phyloP scores from a whole-genome alignment of 2,888 invertebrate genomes.

The Microchrysa polita region DNA sequence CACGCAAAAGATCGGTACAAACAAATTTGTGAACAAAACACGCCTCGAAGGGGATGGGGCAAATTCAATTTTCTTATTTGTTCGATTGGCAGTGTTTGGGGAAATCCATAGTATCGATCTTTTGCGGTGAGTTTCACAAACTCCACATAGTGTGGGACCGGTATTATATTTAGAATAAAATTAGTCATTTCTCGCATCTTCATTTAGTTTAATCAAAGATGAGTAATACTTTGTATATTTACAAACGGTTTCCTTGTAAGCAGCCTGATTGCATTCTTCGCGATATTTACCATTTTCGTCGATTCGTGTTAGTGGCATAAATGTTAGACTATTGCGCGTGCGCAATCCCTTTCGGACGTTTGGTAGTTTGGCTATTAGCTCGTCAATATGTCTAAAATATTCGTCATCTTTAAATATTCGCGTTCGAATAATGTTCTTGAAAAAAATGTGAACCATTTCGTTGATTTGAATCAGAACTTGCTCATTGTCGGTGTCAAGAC shows the following conservation, averaged over 20 bases:
- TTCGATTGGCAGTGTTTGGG: no score
- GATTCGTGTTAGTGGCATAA: conserved; percentile 27
- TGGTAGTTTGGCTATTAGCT: neutral
- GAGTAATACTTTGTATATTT: neutral
- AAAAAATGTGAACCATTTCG: neutral
- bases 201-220: conserved; percentile 3
- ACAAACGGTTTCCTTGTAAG: neutral
- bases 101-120: no score
- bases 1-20: no score
- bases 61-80: no score
- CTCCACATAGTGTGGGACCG: no score
- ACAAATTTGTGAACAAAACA: no score
- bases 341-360: conserved; percentile 29
- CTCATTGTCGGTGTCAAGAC: neutral
- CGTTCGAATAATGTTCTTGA: conserved; percentile 21
- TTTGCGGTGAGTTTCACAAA: no score
- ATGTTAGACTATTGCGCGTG: conserved; percentile 10
- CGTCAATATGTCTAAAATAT: conserved; percentile 3
- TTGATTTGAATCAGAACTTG: neutral
- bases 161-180: no score
- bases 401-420: conserved; percentile 1
- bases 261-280: neutral
- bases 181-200: no score
- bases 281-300: conserved; percentile 4
- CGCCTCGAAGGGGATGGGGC: no score